These are phyloP conservation scores for Bradypus variegatus DNA, from an alignment of 2,797 vertebrate genomes.

Conservation along the genomic window DNA sequence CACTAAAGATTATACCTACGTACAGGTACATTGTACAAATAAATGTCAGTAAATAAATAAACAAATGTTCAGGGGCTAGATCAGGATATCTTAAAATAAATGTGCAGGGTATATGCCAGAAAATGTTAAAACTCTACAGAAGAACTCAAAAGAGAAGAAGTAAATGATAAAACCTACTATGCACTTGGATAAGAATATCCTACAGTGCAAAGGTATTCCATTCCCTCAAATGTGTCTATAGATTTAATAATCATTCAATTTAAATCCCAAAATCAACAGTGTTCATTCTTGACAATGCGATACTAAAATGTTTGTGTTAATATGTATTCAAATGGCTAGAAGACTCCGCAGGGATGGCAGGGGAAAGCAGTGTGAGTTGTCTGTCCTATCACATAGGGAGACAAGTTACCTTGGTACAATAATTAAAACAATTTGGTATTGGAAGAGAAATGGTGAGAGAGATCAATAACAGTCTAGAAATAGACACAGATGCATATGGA, in stretches of 20 bases:
- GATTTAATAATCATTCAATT: neutral
- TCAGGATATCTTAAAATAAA: neutral
- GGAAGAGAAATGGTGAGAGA: neutral
- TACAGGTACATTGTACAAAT: neutral
- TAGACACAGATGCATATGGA: neutral
- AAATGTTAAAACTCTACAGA: neutral
- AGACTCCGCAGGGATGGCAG: neutral
- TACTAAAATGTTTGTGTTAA: neutral
- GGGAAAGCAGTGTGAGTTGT: neutral
- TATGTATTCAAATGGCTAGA: neutral
- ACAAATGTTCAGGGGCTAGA: neutral
- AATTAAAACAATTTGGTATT: neutral
- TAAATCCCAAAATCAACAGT: neutral
- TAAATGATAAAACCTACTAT: neutral
- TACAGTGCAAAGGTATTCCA: neutral
- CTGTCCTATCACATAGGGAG: neutral
- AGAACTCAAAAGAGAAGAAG: neutral
- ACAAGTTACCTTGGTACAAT: neutral
- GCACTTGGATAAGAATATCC: neutral
- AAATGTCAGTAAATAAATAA: neutral
- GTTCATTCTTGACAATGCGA: neutral
- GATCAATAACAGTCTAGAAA: neutral
- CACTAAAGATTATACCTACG: neutral
- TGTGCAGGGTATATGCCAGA: neutral
- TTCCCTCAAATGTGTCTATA: neutral